Conservation (phyloP, 2,797 vertebrate genomes). For the Lophura swinhoii region DNA sequence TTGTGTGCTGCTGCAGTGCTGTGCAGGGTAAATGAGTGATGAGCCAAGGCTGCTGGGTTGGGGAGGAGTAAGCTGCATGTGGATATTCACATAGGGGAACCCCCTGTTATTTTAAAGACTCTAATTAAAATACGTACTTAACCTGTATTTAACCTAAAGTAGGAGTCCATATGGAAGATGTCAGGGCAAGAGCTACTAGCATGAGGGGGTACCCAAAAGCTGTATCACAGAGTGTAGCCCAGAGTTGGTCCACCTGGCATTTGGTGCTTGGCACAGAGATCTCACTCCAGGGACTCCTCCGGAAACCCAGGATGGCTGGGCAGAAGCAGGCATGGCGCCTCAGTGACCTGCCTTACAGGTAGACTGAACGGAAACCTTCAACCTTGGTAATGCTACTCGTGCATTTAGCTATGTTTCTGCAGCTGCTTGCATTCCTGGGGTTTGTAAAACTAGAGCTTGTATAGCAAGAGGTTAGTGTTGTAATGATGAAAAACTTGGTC, state of each 20-base stretch:
- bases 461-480: neutral
- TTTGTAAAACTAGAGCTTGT: neutral
- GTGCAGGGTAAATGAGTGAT: neutral
- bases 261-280: neutral
- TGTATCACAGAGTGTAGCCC: neutral
- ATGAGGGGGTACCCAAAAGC: neutral
- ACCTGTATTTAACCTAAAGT: neutral
- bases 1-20: neutral
- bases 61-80: neutral
- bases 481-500: neutral
- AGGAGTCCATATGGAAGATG: neutral
- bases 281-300: neutral
- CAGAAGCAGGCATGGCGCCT: neutral
- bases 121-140: neutral
- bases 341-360: neutral
- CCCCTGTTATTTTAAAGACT: neutral
- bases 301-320: neutral
- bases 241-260: neutral
- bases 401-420: neutral
- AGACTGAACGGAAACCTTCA: neutral
- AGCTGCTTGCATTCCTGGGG: fast-evolving
- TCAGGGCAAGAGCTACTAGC: neutral
- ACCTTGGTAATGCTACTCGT: fast-evolving
- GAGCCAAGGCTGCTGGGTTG: neutral
- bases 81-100: neutral